These are phyloP conservation scores for Ricordea florida DNA, from an alignment of 92 coral and sea anemone species.

Conservation along the genomic window DNA sequence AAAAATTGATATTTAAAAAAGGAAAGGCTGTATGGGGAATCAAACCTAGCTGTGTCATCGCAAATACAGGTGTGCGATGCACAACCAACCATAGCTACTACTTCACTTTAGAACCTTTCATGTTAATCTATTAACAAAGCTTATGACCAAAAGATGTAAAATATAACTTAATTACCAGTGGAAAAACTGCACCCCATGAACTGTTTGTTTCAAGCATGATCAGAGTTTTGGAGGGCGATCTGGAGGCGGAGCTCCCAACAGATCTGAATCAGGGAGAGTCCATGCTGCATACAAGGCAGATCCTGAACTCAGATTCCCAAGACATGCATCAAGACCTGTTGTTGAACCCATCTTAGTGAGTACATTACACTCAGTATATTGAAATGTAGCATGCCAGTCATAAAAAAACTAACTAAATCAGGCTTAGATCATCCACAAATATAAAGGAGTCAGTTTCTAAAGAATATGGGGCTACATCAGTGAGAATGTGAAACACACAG, in stretches of 20 bases:
- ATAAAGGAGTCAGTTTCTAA: not conserved
- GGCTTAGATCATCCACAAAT: no score
- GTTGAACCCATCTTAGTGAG: conserved; percentile 82
- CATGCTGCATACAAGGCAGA: conserved; percentile 63
- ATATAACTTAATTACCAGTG: no score
- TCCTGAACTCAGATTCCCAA: conserved; percentile 86
- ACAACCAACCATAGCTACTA: no score
- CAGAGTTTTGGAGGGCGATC: conserved; percentile 47
- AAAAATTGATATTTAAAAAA: no score
- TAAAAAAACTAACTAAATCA: not conserved
- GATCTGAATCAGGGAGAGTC: conserved; percentile 85
- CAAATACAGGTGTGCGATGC: no score
- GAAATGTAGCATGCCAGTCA: not conserved
- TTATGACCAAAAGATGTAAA: no score
- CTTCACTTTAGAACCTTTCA: no score
- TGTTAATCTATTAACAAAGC: no score
- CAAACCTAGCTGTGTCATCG: no score
- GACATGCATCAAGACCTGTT: conserved; percentile 37
- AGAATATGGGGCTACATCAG: not conserved
- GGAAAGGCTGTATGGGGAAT: no score
- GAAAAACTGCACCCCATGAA: not conserved
- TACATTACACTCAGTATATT: not conserved
- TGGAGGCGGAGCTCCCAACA: conserved; percentile 94
- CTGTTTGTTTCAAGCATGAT: conserved; percentile 25
- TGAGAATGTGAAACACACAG: not conserved